Evolutionary conservation across 2,797 vertebrate species (phyloP), one percentile per base, ranked within the genome.

Genomic region (Labeo calbasu): DNA sequence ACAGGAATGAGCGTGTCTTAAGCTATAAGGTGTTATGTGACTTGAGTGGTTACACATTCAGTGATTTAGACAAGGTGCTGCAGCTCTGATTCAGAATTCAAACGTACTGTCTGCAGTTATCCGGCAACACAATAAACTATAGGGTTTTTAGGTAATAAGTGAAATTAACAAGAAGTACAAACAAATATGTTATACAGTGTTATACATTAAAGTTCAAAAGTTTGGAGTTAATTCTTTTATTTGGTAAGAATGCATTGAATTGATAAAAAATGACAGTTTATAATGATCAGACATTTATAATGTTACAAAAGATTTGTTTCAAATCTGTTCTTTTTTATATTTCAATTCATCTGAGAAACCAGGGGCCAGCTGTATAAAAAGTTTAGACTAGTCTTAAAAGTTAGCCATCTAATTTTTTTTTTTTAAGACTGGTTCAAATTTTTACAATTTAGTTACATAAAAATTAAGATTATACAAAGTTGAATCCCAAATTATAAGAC

Each of bases 1-100:
- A 21, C 63, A 55, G 50, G 71, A 88, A 88, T 87, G 75, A 70
- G 32, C 48, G 25, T 68, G 71, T 79, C 61, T 68, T n/a, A 65
- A 66, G 40, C 81, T 76, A 36, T 88, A 79, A 53, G 69, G 57
- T 43, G 75, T 86, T 61, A 17, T 43, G 25, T 70, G 71, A 59
- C 61, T 28, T 53, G 43, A 79, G 51, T n/a, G 73, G 61, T 83
- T 21, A 65, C 21, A 75, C 77, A 65, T 50, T 50, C 23, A 65
- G 17, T 21, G 4, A 48, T 78, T 65, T 19, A 51, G 8, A 32
- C 25, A 66, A 25, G 32, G 46, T 50, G 21, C 4, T 63, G 0
- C 40, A 77, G 19, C 40, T 61, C 53, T 46, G 55, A 65, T 65
- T 65, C 25, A 23, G 50, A 25, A 28, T 48, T 65, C 5, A 78